Conservation (phyloP, 2,888 invertebrate species). For the Andricus curvator region DNA sequence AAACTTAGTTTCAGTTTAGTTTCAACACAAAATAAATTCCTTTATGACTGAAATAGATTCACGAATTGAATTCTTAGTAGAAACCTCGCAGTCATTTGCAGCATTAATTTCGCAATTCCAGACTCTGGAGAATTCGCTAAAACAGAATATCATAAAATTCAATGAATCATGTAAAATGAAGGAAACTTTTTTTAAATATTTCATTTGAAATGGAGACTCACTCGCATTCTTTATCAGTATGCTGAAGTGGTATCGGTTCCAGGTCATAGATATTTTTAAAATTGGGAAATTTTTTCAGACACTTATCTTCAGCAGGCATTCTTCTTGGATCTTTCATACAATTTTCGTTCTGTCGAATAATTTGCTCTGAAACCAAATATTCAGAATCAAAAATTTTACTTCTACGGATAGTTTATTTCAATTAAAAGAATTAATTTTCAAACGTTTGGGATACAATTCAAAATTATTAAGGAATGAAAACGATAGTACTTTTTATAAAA, state of each 20-base stretch:
- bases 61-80: neutral
- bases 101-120: neutral
- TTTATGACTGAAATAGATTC: neutral
- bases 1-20: neutral
- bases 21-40: neutral
- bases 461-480: too few species aligned
- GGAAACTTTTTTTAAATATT: neutral
- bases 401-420: neutral
- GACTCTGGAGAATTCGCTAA: neutral
- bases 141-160: neutral
- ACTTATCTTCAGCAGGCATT: neutral
- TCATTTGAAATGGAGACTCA: neutral
- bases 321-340: neutral
- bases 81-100: neutral
- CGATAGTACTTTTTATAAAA: too few species aligned
- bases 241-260: neutral
- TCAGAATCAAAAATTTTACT: neutral
- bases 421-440: neutral
- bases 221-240: neutral
- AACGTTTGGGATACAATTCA: neutral
- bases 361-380: neutral
- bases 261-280: neutral
- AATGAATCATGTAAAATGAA: neutral
- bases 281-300: neutral
- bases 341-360: neutral